These are phyloP conservation scores for Gordius sp. DNA, from an alignment of 2,888 invertebrate genomes.

Conservation along the genomic window DNA sequence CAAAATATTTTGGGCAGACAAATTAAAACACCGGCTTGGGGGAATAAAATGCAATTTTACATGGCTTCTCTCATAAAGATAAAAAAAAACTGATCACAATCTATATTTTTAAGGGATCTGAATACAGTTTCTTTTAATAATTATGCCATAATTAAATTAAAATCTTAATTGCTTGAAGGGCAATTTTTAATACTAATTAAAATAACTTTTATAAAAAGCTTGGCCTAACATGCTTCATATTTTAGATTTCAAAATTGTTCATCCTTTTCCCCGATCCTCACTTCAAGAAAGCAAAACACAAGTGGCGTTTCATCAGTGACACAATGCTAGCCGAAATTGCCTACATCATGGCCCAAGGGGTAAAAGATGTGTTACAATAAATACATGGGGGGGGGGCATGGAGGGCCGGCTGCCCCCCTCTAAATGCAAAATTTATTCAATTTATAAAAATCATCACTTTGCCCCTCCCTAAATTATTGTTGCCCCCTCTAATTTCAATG, in stretches of 20 bases:
- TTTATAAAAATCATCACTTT: constrained; percentile 13
- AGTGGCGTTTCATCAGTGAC: constrained; percentile 89
- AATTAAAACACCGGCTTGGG: no score
- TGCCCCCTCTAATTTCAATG: no score
- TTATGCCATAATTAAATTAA: constrained; percentile 15
- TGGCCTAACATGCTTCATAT: constrained; percentile 22
- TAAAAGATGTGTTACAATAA: constrained; percentile 29
- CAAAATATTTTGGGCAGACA: no score
- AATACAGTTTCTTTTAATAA: no score
- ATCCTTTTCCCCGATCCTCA: constrained; percentile 97
- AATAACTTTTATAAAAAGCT: no score
- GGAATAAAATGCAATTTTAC: no score
- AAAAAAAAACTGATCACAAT: no score
- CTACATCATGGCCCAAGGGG: constrained; percentile 56
- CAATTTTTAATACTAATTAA: no score
- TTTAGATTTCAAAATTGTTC: constrained; percentile 74
- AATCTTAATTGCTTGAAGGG: not conserved
- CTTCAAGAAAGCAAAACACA: constrained; percentile 91
- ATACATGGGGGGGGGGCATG: not conserved
- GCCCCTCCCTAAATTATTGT: no score
- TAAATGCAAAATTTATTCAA: not conserved
- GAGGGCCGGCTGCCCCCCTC: no score
- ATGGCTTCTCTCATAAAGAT: no score
- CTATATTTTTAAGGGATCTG: no score
- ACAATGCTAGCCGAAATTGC: constrained; percentile 83